These are phyloP conservation scores for Pachydiplax longipennis DNA, from an alignment of 2,888 invertebrate species.

Conservation along the genomic window DNA sequence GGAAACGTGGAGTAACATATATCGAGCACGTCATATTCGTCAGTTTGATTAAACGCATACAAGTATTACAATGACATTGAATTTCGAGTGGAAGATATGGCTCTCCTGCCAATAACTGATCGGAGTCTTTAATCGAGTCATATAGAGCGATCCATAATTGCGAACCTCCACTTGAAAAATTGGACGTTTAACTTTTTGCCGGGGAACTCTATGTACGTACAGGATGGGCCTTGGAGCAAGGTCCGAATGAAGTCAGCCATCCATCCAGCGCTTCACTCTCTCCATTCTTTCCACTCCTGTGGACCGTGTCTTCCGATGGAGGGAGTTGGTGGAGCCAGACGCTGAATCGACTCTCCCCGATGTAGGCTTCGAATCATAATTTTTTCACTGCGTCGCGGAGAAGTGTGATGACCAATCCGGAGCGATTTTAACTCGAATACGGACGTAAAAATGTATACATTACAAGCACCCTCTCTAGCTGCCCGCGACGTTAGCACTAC, in stretches of 20 bases:
- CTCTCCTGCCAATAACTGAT: too few species aligned
- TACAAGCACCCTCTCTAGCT: background rate
- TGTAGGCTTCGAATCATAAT: background rate
- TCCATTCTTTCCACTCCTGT: background rate
- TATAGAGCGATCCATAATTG: too few species aligned
- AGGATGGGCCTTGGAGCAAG: too few species aligned
- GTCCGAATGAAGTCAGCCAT: background rate
- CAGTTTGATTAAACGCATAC: too few species aligned
- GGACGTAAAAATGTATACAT: background rate
- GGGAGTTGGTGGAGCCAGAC: background rate
- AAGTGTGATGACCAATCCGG: background rate
- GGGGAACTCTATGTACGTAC: too few species aligned
- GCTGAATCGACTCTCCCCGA: background rate
- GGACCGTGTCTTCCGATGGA: background rate
- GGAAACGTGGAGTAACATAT: too few species aligned
- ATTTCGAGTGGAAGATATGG: too few species aligned
- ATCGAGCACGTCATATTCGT: too few species aligned
- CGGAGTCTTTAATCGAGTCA: too few species aligned
- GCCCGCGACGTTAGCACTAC: background rate
- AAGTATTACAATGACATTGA: too few species aligned
- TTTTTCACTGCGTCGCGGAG: background rate
- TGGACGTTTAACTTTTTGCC: too few species aligned
- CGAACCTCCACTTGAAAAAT: too few species aligned
- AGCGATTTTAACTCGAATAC: background rate
- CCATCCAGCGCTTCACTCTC: background rate